Evolutionary conservation across 2,113 vertebrate species (phyloP).

Genomic region (Terrapene triunguis): DNA sequence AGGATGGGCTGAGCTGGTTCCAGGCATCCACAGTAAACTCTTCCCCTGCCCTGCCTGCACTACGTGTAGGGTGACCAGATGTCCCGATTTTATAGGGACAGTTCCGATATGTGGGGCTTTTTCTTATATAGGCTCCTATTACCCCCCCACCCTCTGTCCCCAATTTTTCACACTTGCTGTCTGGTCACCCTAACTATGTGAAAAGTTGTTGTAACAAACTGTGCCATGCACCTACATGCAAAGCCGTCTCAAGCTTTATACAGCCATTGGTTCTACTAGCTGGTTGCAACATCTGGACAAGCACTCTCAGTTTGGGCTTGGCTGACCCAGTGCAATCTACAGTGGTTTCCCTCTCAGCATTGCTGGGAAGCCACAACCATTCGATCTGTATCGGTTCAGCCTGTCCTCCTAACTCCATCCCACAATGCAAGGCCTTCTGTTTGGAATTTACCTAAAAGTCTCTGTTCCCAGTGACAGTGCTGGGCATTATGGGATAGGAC

Average conservation of each 20-base stretch:
- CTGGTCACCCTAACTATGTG: too few relatives aligned
- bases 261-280: not conserved
- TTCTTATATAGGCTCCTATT: too few relatives aligned
- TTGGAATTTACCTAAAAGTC: not conserved
- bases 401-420: not conserved
- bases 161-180: too few relatives aligned
- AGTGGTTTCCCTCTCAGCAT: not conserved
- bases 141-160: too few relatives aligned
- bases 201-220: not conserved
- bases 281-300: not conserved
- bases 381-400: rapidly evolving
- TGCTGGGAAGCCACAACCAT: rapidly evolving
- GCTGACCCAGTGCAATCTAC: not conserved
- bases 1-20: not conserved
- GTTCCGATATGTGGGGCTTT: too few relatives aligned
- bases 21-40: not conserved
- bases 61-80: too few relatives aligned
- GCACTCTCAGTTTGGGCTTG: not conserved
- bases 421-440: not conserved
- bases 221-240: not conserved
- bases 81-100: too few relatives aligned
- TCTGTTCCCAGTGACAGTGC: not conserved
- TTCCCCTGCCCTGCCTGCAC: not conserved
- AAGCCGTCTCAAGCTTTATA: not conserved
- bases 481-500: not conserved